These are phyloP conservation scores for Torymus aiolomorphi DNA, from an alignment of 2,888 invertebrate species.

Conservation along the genomic window DNA sequence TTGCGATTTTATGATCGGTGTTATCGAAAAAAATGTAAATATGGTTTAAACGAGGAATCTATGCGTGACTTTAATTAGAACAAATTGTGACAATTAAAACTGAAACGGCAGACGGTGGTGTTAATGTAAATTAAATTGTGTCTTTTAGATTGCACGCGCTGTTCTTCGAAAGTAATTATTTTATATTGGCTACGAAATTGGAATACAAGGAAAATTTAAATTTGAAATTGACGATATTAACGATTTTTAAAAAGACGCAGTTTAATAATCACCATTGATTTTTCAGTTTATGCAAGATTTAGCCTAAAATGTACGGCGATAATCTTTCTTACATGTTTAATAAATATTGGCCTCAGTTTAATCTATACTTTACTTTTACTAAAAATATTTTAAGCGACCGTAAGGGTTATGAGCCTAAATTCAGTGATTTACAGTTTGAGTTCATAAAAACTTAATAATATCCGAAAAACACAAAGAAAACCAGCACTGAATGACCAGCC, in stretches of 20 bases:
- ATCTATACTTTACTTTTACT: neutral
- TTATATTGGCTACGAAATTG: neutral
- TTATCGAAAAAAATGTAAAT: conserved; percentile 17
- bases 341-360: conserved; percentile 3
- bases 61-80: conserved; percentile 8
- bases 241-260: conserved; percentile 16
- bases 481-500: conserved; percentile 61
- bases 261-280: conserved; percentile 15
- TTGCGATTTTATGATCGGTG: conserved; percentile 15
- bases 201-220: neutral
- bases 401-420: neutral
- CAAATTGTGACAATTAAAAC: conserved; percentile 15
- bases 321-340: conserved; percentile 4
- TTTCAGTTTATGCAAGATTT: neutral
- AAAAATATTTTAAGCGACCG: conserved; percentile 16
- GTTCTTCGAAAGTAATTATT: conserved; percentile 6
- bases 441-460: no score
- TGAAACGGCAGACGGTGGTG: conserved; percentile 18
- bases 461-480: neutral
- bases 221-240: neutral
- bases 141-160: conserved; percentile 25
- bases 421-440: no score
- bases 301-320: conserved; percentile 13
- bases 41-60: conserved; percentile 15
- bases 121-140: conserved; percentile 33